Evolutionary conservation across 2,797 vertebrate genomes (phyloP), one percentile per base, ranked within the genome.

Genomic region (Poeciliopsis paucimaculata): DNA sequence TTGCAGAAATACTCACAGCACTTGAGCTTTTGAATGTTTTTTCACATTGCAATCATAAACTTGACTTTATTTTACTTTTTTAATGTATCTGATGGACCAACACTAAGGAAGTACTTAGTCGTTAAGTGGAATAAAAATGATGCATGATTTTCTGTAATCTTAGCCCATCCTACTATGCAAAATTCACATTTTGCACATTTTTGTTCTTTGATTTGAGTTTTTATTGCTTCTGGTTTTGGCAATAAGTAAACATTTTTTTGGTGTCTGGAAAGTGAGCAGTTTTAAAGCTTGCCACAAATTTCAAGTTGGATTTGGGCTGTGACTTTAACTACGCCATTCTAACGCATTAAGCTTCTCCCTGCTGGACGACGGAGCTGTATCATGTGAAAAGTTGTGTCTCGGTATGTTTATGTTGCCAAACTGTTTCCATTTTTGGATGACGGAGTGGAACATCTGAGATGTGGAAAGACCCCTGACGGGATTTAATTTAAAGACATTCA

Each of bases 1-100:
- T 26, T 81, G 76, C 66, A 64, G n/a, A 79, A 51, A 73, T 41
- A 73, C 13, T 11, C 41, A 75, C 71, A 43, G 26, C 68, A 45
- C 26, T 71, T 45, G 68, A 28, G 20, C 43, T 46, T 45, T 70
- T 43, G 23, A 41, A 41, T 1, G 10, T 20, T 4, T 39, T 70
- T 39, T 70, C 23, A 43, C 23, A 15, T 70, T 6, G 43, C 39
- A 70, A 43, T 26, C 39, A 39, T 23, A 41, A 23, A 41, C 34
- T 23, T 51, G 20, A 57, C 55, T 51, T 51, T 51, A 60, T 70
- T 68, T 70, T 12, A n/a, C n/a, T 36, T 41, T 39, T 23, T 41
- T 41, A 15, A 26, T 70, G 26, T 70, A 45, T 43, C 39, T 70
- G 41, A 43, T 68, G 66, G 20, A 23, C 36, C 66, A 26, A 45